These are phyloP conservation scores for Fulica atra DNA, from an alignment of 2,113 vertebrate genomes.

Conservation along the genomic window DNA sequence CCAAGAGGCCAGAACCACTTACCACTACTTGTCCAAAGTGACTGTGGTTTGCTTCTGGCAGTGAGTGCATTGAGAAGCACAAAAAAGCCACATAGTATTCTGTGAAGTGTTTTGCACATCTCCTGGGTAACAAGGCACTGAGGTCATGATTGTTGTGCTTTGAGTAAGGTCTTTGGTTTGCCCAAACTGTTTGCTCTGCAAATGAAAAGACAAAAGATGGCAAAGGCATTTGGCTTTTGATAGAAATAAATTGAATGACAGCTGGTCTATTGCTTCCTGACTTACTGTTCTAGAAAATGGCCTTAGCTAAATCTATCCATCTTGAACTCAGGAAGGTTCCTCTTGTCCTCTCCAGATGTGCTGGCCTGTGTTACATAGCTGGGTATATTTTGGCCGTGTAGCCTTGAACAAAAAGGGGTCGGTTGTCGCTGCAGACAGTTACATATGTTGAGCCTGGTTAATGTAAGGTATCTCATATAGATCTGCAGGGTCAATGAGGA, in stretches of 20 bases:
- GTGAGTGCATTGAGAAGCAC: background rate
- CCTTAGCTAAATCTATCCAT: background rate
- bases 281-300: background rate
- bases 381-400: background rate
- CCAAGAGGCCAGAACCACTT: background rate
- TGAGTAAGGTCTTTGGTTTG: background rate
- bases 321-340: background rate
- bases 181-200: background rate
- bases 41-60: background rate
- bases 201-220: background rate
- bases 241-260: background rate
- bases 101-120: background rate
- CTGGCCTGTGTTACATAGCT: background rate
- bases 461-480: background rate
- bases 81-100: background rate
- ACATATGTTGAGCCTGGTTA: rapidly evolving
- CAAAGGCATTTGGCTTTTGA: background rate
- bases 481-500: background rate
- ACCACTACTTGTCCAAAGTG: background rate
- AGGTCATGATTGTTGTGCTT: background rate
- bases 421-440: background rate
- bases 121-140: background rate
- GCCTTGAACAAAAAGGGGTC: background rate
- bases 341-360: background rate
- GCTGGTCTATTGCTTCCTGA: background rate